Evolutionary conservation across 2,797 vertebrate species (phyloP).

Genomic region (Limosa lapponica): DNA sequence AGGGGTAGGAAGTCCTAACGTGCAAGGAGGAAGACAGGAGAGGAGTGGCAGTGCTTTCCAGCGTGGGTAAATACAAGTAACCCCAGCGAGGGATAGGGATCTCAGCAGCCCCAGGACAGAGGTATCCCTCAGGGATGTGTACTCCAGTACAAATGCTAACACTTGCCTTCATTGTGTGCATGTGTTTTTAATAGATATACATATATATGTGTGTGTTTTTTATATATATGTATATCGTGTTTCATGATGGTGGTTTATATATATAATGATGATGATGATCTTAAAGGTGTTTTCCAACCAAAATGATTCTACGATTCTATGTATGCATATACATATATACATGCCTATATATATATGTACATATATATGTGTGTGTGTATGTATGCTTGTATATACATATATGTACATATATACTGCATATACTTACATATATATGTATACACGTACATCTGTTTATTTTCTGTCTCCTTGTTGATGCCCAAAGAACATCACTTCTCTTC

Average conservation of each 20-base stretch:
- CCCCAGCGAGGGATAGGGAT: rapidly evolving
- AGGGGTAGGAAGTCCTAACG: background rate
- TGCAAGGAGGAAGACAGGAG: background rate
- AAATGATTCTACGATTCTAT: background rate
- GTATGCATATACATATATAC: background rate
- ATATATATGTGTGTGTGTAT: background rate
- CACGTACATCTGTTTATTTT: background rate
- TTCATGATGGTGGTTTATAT: background rate
- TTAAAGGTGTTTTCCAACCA: background rate
- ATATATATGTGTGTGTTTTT: rapidly evolving
- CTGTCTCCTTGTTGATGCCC: background rate
- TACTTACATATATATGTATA: rapidly evolving
- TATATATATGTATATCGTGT: background rate
- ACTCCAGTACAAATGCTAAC: background rate
- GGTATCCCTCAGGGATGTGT: background rate
- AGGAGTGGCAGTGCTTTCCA: background rate
- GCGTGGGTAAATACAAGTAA: background rate
- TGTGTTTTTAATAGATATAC: background rate
- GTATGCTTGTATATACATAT: rapidly evolving
- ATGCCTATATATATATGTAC: background rate
- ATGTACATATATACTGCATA: rapidly evolving
- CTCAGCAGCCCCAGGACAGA: background rate
- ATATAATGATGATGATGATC: background rate
- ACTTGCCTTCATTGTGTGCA: rapidly evolving
- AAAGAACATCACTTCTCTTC: background rate